Evolutionary conservation across 2,113 vertebrate species (phyloP).

Genomic region (Cettia cetti): DNA sequence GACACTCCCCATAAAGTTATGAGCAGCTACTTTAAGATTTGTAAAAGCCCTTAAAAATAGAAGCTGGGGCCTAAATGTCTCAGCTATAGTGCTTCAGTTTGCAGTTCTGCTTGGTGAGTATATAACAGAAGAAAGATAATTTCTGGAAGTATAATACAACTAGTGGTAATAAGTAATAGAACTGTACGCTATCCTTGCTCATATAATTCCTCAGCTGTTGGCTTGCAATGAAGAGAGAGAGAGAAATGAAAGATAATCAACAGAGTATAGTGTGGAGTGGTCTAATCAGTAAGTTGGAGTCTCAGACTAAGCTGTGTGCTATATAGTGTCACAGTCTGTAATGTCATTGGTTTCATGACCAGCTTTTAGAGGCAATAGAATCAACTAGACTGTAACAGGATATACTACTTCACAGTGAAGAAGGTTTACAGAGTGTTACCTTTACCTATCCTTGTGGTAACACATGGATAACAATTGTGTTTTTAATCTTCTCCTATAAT

Average conservation of each 20-base stretch:
- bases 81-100: not conserved
- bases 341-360: not conserved
- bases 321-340: not conserved
- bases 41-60: conserved; percentile 9
- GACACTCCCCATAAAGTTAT: not conserved
- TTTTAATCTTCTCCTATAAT: not conserved
- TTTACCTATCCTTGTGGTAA: not conserved
- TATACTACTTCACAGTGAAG: not conserved
- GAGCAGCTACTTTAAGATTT: not conserved
- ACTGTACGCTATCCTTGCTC: not conserved
- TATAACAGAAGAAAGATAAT: not conserved
- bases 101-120: not conserved
- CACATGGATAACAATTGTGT: not conserved
- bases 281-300: not conserved
- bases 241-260: conserved; percentile 3
- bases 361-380: not conserved
- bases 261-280: not conserved
- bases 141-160: not conserved
- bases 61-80: not conserved
- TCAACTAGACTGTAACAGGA: not conserved
- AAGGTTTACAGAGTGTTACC: not conserved
- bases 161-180: not conserved
- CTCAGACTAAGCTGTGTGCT: not conserved
- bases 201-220: not conserved
- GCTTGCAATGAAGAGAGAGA: not conserved